Conservation (phyloP, 37 sponge, comb jelly and placozoan species). For the Cladorhizidae sp. region DNA sequence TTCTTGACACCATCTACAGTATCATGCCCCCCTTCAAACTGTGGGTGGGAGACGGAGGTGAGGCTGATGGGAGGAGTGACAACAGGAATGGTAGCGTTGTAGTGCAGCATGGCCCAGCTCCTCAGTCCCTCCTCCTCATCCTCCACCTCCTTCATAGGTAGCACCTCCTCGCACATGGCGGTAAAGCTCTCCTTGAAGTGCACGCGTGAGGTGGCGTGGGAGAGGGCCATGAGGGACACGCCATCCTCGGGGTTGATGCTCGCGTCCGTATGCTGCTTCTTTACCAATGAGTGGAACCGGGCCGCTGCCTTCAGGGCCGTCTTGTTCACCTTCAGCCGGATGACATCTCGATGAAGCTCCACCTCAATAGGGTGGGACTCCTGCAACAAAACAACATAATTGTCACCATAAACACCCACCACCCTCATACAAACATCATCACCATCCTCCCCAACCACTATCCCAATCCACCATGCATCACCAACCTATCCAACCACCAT, state of each 20-base stretch:
- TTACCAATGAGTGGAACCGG: neutral
- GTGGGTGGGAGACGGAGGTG: too few species aligned
- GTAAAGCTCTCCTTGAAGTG: neutral
- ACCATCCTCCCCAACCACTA: too few species aligned
- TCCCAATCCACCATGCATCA: too few species aligned
- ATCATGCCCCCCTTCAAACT: too few species aligned
- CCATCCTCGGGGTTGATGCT: neutral
- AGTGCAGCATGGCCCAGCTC: too few species aligned
- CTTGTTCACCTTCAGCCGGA: slow-evolving; percentile 13
- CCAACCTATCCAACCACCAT: too few species aligned
- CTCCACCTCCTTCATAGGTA: neutral
- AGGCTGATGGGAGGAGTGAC: too few species aligned
- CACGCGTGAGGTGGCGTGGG: neutral
- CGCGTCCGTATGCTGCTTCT: neutral
- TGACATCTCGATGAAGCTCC: neutral
- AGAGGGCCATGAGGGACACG: neutral
- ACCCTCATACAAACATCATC: too few species aligned
- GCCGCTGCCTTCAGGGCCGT: neutral
- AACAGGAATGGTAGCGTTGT: too few species aligned
- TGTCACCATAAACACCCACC: too few species aligned
- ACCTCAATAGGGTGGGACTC: neutral
- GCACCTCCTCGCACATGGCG: neutral
- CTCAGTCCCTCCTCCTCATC: neutral
- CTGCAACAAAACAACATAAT: too few species aligned
- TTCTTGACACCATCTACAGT: too few species aligned